Evolutionary conservation across 2,113 vertebrate genomes (phyloP).

Genomic region (Odocoileus hemionus): DNA sequence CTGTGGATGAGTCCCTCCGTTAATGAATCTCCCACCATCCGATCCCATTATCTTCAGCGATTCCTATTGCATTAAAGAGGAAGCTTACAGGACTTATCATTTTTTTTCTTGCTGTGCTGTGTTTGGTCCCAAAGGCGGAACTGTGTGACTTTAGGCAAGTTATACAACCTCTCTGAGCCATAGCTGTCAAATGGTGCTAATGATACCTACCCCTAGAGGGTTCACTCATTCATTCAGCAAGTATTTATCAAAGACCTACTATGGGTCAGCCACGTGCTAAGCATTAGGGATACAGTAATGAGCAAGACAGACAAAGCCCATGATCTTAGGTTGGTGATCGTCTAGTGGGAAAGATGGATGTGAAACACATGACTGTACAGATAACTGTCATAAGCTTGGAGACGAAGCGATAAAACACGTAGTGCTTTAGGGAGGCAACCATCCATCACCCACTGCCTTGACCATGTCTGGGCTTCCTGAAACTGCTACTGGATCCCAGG

Average conservation of each 20-base stretch:
- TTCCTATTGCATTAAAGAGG: not conserved
- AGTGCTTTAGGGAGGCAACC: not conserved
- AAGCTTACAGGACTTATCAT: not conserved
- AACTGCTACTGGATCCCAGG: accelerated
- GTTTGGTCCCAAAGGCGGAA: not conserved
- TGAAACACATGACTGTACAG: not conserved
- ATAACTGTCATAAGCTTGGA: not conserved
- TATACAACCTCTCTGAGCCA: not conserved
- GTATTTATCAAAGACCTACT: not conserved
- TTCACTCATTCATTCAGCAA: not conserved
- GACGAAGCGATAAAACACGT: not conserved
- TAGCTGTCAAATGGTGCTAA: not conserved
- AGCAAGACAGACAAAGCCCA: not conserved
- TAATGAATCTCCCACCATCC: not conserved
- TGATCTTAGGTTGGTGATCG: not conserved
- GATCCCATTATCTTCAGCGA: not conserved
- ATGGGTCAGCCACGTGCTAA: not conserved
- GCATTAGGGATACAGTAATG: not conserved
- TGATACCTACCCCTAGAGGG: not conserved
- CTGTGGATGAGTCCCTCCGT: not conserved
- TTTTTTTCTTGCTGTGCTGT: not conserved
- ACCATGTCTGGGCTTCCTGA: not conserved
- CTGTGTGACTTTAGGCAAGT: not conserved
- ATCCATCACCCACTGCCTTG: not conserved
- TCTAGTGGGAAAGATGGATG: not conserved